These are phyloP conservation scores for Pseudoips prasinana DNA, from an alignment of 2,888 invertebrate species.

Conservation along the genomic window DNA sequence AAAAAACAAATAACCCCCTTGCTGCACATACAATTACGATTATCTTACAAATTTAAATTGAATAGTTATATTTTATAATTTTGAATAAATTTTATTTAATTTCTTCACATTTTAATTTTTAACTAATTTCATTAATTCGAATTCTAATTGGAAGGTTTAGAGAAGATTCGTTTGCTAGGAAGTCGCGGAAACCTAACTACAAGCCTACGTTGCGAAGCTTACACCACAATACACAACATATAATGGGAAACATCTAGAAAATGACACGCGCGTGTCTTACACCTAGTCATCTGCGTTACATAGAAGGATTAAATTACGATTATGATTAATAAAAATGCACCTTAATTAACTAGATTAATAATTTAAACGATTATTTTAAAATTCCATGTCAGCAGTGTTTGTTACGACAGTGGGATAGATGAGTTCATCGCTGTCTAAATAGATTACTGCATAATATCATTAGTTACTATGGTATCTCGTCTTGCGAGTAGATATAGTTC, in stretches of 20 bases:
- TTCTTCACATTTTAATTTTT: slow-evolving; percentile 61
- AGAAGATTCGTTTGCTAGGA: slow-evolving; percentile 77
- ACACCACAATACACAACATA: slow-evolving; percentile 75
- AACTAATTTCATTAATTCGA: slow-evolving; percentile 50
- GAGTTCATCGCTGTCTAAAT: slow-evolving; percentile 25
- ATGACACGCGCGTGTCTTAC: slow-evolving; percentile 67
- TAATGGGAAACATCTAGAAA: slow-evolving; percentile 72
- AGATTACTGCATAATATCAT: slow-evolving; percentile 50
- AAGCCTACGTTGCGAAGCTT: slow-evolving; percentile 73
- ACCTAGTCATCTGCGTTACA: slow-evolving; percentile 66
- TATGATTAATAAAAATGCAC: slow-evolving; percentile 74
- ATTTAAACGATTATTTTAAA: slow-evolving; percentile 56
- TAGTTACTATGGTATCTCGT: slow-evolving; percentile 26
- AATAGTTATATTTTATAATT: slow-evolving; percentile 31
- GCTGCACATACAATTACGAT: slow-evolving; percentile 31
- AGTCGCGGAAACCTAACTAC: slow-evolving; percentile 78
- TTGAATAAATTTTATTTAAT: slow-evolving; percentile 47
- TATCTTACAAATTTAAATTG: slow-evolving; percentile 35
- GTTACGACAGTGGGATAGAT: slow-evolving; percentile 23
- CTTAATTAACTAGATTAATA: slow-evolving; percentile 69
- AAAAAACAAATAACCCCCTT: slow-evolving; percentile 44
- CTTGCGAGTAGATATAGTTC: slow-evolving; percentile 29
- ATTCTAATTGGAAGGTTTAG: slow-evolving; percentile 74
- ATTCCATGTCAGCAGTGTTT: slow-evolving; percentile 36
- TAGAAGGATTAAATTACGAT: slow-evolving; percentile 75